Evolutionary conservation across 2,888 invertebrate species (phyloP).

Genomic region (Bembecia ichneumoniformis): DNA sequence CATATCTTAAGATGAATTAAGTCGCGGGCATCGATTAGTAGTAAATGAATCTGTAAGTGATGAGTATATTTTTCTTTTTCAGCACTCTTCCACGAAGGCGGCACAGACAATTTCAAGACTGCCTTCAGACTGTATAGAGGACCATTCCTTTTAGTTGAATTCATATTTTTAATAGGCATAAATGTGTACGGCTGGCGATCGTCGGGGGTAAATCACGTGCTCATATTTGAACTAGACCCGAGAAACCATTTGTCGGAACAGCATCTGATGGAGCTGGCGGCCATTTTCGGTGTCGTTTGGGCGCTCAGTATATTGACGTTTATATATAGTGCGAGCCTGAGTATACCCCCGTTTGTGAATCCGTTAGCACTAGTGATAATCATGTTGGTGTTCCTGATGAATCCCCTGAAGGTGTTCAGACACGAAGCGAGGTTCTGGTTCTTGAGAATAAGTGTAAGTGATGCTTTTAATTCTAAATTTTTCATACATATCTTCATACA

Average conservation of each 20-base stretch:
- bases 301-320: slow-evolving; percentile 90
- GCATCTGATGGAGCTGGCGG: slow-evolving; percentile 93
- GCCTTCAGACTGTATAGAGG: slow-evolving; percentile 95
- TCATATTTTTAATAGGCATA: slow-evolving; percentile 94
- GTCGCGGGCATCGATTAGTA: no score
- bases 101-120: slow-evolving; percentile 82
- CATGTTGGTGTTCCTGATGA: slow-evolving; percentile 87
- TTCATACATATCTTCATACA: no score
- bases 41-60: no score
- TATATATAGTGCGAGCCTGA: slow-evolving; percentile 82
- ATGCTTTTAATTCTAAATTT: slow-evolving; percentile 8
- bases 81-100: slow-evolving; percentile 83
- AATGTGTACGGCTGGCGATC: slow-evolving; percentile 98
- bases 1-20: no score
- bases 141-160: slow-evolving; percentile 91
- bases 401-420: slow-evolving; percentile 92
- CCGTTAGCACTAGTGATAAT: slow-evolving; percentile 88
- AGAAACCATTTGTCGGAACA: slow-evolving; percentile 94
- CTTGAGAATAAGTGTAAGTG: slow-evolving; percentile 86
- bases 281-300: slow-evolving; percentile 96
- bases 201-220: slow-evolving; percentile 97
- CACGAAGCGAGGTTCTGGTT: slow-evolving; percentile 97
- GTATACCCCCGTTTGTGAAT: slow-evolving; percentile 93
- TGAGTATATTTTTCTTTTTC: slow-evolving; percentile 28
- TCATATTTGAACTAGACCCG: slow-evolving; percentile 97